Base-by-base conservation (phyloP, 2,797 vertebrate genomes). In the Rhynchonycteris naso region DNA sequence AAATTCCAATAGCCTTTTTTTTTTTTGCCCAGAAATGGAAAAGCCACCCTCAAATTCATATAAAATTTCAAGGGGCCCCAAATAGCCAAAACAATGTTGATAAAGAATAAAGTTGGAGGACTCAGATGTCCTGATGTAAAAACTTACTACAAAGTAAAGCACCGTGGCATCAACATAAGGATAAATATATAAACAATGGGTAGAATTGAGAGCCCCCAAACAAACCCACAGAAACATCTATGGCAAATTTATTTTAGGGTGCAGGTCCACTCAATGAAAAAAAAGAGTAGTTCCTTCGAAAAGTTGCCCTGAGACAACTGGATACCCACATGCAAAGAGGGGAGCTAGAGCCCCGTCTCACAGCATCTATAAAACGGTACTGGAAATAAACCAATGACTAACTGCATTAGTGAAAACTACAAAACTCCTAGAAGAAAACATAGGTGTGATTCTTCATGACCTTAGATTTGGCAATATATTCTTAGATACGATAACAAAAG, bases 361-460 rank as follows among this genome's bases (percentile, higher is more conserved):
- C 10, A 89, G 10, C 47, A 54, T 2, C 78, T 1, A 33, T 30
- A 65, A 86, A 90, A 90, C 15, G 4, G 8, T 84, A 94, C 47
- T 35, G 59, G 61, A 94, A 88, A 33, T 18, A 26, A 33, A 75
- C 22, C n/a, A 58, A 5, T 33, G 54, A 81, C 14, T 80, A 26
- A 85, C 14, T 11, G 38, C 21, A 56, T 76, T 19, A 93, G 22
- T 35, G 63, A 92, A 85, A 76, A 88, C 30, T 22, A 54, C 61
- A 79, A 61, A 68, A 78, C 59, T 81, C 61, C 68, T 92, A 66
- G 56, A 74, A 80, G 63, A 69, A 88, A 92, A 81, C 10, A 65
- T 10, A 54, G 35, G 28, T 2, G 1, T 38, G 82, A 28, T 33
- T 81, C 63, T 81, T 78, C 50, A 38, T 30, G 38, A 82, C 19